phyloP scores from a whole-genome alignment of 2,888 invertebrate species.

The Tachina grossa region DNA sequence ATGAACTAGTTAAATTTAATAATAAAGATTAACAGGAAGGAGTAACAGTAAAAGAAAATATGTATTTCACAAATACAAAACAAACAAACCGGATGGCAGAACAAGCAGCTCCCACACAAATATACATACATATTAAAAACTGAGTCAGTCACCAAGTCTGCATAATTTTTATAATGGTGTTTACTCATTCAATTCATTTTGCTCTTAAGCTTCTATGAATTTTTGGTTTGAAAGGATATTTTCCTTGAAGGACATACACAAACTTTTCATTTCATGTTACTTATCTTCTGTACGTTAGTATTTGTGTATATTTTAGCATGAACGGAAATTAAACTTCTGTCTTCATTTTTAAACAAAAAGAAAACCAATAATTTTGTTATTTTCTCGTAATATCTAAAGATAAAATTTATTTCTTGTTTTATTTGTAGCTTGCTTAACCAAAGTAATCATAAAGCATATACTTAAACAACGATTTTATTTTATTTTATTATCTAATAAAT shows the following conservation, averaged over 20 bases:
- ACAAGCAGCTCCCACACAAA: not conserved
- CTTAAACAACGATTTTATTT: too few species aligned
- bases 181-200: conserved; percentile 4
- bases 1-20: too few species aligned
- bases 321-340: conserved; percentile 53
- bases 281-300: not conserved
- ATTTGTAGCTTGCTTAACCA: not conserved
- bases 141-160: conserved; percentile 10
- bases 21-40: too few species aligned
- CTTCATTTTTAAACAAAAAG: conserved; percentile 2
- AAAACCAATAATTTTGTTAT: not conserved
- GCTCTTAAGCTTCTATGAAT: not conserved
- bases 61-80: not conserved
- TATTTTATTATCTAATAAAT: too few species aligned
- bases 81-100: not conserved
- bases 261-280: not conserved
- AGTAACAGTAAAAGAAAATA: too few species aligned
- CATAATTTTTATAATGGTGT: not conserved
- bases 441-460: not conserved
- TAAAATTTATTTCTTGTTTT: conserved; percentile 1
- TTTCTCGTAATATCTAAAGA: conserved; percentile 21
- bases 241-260: not conserved
- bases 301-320: not conserved
- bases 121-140: not conserved
- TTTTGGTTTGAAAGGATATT: not conserved